Conservation (phyloP, 2,797 vertebrate genomes). For the Malurus leucopterus region DNA sequence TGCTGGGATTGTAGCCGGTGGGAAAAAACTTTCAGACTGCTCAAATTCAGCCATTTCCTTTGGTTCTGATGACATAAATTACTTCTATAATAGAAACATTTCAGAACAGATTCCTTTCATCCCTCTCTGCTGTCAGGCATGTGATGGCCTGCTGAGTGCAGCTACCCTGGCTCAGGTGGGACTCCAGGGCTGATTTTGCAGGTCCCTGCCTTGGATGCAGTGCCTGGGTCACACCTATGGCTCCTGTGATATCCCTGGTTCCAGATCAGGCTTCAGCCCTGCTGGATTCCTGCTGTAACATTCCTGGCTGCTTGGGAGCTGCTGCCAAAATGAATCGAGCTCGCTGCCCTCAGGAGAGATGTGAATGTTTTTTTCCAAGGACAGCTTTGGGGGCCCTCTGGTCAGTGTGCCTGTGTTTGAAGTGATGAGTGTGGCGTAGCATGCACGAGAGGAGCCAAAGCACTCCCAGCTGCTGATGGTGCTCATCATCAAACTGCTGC, state of each 20-base stretch:
- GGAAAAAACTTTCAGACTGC: neutral
- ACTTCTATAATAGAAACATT: neutral
- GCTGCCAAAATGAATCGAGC: neutral
- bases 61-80: neutral
- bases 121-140: rapidly evolving
- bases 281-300: neutral
- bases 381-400: rapidly evolving
- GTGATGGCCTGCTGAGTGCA: neutral
- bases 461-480: neutral
- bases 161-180: neutral
- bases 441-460: neutral
- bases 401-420: neutral
- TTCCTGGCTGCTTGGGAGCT: neutral
- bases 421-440: neutral
- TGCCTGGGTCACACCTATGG: neutral
- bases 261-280: neutral
- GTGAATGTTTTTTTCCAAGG: neutral
- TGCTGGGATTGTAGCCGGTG: neutral
- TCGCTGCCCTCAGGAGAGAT: neutral
- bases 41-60: neutral
- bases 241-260: neutral
- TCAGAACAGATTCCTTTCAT: neutral
- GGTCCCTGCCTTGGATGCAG: neutral
- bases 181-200: neutral
- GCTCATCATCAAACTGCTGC: neutral